These are phyloP conservation scores for Oreonectes daqikongensis DNA, from an alignment of 2,797 vertebrate genomes.

Conservation along the genomic window DNA sequence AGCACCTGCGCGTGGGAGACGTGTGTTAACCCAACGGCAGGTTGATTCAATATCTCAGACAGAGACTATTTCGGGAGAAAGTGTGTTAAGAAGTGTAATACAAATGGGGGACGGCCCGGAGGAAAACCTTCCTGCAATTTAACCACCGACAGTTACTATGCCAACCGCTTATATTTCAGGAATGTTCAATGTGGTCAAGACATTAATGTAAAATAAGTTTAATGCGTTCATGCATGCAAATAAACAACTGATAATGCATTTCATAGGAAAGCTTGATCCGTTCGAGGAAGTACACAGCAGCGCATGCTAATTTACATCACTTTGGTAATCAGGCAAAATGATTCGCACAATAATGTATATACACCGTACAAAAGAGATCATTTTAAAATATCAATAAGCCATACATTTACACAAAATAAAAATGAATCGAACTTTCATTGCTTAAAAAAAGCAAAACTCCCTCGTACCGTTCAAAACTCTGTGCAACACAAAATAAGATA, in stretches of 20 bases:
- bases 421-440: not conserved
- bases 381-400: not conserved
- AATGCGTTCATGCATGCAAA: constrained; percentile 3
- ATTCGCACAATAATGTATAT: not conserved
- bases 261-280: not conserved
- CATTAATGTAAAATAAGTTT: not conserved
- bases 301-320: not conserved
- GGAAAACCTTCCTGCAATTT: constrained; percentile 21
- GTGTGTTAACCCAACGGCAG: constrained; percentile 13
- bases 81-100: constrained; percentile 1
- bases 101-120: constrained; percentile 9
- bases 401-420: too few species aligned
- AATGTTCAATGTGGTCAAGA: not conserved
- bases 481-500: too few species aligned
- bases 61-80: not conserved
- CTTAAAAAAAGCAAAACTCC: too few species aligned
- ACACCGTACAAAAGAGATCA: not conserved
- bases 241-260: not conserved
- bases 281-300: constrained; percentile 2
- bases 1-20: constrained; percentile 33
- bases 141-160: not conserved
- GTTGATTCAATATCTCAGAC: constrained; percentile 35
- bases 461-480: too few species aligned
- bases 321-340: not conserved
- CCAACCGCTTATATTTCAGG: not conserved